These are phyloP conservation scores for Anolis apletophallus DNA, from an alignment of 2,797 vertebrate genomes.

Conservation along the genomic window DNA sequence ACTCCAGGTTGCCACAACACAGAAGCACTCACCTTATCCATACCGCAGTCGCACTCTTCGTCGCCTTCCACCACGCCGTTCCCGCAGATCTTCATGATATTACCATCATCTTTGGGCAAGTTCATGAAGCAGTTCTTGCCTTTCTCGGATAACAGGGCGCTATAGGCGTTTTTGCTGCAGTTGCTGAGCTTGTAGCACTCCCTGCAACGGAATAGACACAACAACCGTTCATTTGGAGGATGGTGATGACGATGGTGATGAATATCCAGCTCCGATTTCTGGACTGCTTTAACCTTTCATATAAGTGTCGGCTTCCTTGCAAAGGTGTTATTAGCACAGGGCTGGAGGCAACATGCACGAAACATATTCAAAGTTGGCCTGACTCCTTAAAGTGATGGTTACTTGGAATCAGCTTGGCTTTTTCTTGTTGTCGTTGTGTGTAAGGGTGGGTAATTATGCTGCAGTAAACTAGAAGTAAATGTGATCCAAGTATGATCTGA, in stretches of 20 bases:
- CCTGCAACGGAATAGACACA: background rate
- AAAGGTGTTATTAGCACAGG: background rate
- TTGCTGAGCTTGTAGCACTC: conserved; percentile 11
- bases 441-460: too few relatives aligned
- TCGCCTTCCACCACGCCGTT: background rate
- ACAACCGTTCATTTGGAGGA: background rate
- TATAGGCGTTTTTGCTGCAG: conserved; percentile 15
- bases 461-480: too few relatives aligned
- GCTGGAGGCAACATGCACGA: too few relatives aligned
- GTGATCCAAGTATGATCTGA: too few relatives aligned
- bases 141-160: background rate
- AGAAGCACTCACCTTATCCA: background rate
- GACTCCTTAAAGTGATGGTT: too few relatives aligned
- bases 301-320: background rate
- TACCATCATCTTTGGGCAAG: background rate
- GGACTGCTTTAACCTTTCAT: background rate
- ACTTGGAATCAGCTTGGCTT: too few relatives aligned
- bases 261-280: too few relatives aligned
- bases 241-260: too few relatives aligned
- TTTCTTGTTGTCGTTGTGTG: too few relatives aligned
- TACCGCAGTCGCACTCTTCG: conserved; percentile 28
- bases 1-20: background rate
- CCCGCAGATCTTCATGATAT: background rate
- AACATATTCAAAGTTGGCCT: too few relatives aligned
- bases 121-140: background rate